Conservation (phyloP, 2,797 vertebrate species). For the Botia almorhae region DNA sequence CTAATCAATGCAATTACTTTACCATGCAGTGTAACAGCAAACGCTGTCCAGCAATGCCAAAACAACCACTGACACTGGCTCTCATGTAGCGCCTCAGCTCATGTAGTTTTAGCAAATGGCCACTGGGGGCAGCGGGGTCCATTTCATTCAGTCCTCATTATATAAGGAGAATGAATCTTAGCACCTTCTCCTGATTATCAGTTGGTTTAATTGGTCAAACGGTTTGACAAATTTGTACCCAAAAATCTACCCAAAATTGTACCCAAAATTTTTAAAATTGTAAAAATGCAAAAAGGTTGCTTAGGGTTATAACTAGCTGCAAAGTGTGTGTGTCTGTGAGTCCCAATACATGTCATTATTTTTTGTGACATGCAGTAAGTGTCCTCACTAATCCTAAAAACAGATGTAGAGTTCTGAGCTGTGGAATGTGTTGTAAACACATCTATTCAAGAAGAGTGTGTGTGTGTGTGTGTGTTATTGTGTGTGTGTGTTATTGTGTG, state of each 20-base stretch:
- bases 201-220: background rate
- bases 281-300: no score
- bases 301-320: no score
- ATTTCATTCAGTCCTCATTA: background rate
- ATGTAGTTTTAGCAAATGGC: background rate
- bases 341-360: no score
- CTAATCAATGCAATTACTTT: background rate
- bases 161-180: background rate
- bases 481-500: constrained; percentile 13
- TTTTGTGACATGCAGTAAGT: no score
- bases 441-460: background rate
- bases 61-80: background rate
- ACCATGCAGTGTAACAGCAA: background rate
- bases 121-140: background rate
- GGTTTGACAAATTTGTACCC: no score
- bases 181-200: background rate
- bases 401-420: background rate
- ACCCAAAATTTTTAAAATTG: no score
- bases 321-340: no score
- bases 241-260: no score
- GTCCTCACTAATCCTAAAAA: no score
- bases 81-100: background rate
- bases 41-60: no score
- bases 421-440: constrained; percentile 10
- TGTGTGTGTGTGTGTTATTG: no score